These are phyloP conservation scores for Acleris sparsana DNA, from an alignment of 2,888 invertebrate species.

Conservation along the genomic window DNA sequence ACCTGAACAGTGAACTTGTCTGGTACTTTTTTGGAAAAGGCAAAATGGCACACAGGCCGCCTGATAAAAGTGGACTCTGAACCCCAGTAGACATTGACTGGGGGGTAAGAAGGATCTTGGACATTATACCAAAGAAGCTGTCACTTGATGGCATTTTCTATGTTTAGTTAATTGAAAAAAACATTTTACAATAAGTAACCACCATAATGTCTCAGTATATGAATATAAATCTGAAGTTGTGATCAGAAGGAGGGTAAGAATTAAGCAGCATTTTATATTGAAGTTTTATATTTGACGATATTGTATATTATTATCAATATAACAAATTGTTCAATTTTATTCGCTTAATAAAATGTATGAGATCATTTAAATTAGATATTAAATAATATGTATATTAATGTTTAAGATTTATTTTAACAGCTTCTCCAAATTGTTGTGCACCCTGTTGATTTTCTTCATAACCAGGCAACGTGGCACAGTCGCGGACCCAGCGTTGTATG, in stretches of 20 bases:
- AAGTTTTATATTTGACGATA: conserved; percentile 75
- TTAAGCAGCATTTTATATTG: conserved; percentile 93
- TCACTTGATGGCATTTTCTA: conserved; percentile 92
- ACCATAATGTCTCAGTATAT: conserved; percentile 78
- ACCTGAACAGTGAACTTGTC: too few relatives aligned
- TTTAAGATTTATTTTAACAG: conserved; percentile 79
- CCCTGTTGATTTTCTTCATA: conserved; percentile 84
- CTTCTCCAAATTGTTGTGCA: conserved; percentile 82
- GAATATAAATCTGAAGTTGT: conserved; percentile 86
- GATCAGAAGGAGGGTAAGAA: conserved; percentile 90
- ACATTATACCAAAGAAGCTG: conserved; percentile 87
- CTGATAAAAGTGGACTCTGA: conserved; percentile 94
- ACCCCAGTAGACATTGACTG: conserved; percentile 77
- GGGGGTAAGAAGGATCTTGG: conserved; percentile 89
- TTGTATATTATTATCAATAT: conserved; percentile 36
- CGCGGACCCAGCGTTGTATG: conserved; percentile 83
- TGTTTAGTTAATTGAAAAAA: conserved; percentile 94
- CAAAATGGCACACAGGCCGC: conserved; percentile 91
- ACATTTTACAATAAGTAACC: conserved; percentile 90
- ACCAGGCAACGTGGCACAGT: conserved; percentile 83
- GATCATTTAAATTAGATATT: conserved; percentile 42
- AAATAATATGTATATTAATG: conserved; percentile 45
- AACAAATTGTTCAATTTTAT: conserved; percentile 36
- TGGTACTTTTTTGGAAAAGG: conserved; percentile 81
- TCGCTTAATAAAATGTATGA: conserved; percentile 38